These are phyloP conservation scores for Cryptocephalus primarius DNA, from an alignment of 2,888 invertebrate species.

Conservation along the genomic window DNA sequence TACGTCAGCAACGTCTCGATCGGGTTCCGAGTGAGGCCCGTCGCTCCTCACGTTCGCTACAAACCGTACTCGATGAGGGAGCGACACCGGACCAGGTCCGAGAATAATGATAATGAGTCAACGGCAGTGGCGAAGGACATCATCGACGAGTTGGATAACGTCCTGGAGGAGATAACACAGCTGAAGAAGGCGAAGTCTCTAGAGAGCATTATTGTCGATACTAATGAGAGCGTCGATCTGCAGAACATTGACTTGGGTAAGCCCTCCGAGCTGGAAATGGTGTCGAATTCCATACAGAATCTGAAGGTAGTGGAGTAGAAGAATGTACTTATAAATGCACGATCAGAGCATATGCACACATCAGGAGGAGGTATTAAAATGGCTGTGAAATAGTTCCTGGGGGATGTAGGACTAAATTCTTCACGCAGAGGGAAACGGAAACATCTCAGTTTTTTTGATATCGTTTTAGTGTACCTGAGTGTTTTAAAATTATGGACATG, in stretches of 20 bases:
- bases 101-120: slow-evolving; percentile 34
- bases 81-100: slow-evolving; percentile 51
- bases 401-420: no score
- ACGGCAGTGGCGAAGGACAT: slow-evolving; percentile 20
- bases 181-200: slow-evolving; percentile 51
- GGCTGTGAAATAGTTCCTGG: no score
- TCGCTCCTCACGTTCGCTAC: slow-evolving; percentile 42
- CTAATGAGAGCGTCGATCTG: slow-evolving; percentile 23
- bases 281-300: slow-evolving; percentile 51
- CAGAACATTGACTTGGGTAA: slow-evolving; percentile 15
- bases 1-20: slow-evolving; percentile 53
- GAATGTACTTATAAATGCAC: no score
- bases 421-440: no score
- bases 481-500: no score
- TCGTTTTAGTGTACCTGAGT: no score
- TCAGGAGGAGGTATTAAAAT: no score
- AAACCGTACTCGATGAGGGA: slow-evolving; percentile 49
- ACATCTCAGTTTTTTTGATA: no score
- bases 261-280: slow-evolving; percentile 47
- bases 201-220: slow-evolving; percentile 44
- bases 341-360: no score
- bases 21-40: slow-evolving; percentile 44
- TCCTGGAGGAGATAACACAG: slow-evolving; percentile 26
- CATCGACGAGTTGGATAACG: slow-evolving; percentile 23
- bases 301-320: slow-evolving; percentile 45